These are phyloP conservation scores for Corythornis vintsioides DNA, from an alignment of 2,113 vertebrate genomes.

Conservation along the genomic window DNA sequence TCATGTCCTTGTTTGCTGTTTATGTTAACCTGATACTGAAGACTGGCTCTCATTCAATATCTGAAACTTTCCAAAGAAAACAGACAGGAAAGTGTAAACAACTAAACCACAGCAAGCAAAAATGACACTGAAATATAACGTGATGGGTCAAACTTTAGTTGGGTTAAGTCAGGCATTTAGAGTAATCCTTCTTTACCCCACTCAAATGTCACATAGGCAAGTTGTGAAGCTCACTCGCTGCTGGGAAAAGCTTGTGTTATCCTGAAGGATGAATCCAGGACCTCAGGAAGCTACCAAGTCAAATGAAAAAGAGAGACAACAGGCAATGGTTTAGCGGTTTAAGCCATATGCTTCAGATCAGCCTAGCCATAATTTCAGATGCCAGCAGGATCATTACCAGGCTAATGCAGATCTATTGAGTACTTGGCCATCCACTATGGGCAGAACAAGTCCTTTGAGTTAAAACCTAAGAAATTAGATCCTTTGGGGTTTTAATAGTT, in stretches of 20 bases:
- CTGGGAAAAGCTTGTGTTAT: conserved; percentile 10
- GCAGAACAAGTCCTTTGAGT: not conserved
- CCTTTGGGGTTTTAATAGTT: not conserved
- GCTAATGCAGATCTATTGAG: conserved; percentile 39
- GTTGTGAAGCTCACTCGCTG: not conserved
- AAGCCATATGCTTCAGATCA: conserved; percentile 15
- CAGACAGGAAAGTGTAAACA: conserved; percentile 54
- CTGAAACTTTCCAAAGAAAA: conserved; percentile 69
- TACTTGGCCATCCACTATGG: not conserved
- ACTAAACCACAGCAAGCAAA: conserved; percentile 11
- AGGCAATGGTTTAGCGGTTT: not conserved
- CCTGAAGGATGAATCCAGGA: conserved; percentile 19
- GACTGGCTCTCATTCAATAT: conserved; percentile 36
- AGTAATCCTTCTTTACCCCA: not conserved
- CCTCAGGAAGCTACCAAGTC: conserved; percentile 31
- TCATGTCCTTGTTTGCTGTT: conserved; percentile 41
- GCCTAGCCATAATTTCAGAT: conserved; percentile 13
- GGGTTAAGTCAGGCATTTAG: conserved; percentile 5
- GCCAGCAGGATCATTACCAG: not conserved
- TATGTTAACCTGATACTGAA: conserved; percentile 47
- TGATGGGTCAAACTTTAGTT: not conserved
- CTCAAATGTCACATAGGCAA: conserved; percentile 16
- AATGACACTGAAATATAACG: conserved; percentile 38
- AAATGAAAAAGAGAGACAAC: conserved; percentile 47
- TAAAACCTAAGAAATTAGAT: conserved; percentile 7